Percentiles rank a stretch among this genome's conserved stretches.
Evolutionary conservation across 2,888 invertebrate species (phyloP).

Genomic region (Aphidius colemani): DNA sequence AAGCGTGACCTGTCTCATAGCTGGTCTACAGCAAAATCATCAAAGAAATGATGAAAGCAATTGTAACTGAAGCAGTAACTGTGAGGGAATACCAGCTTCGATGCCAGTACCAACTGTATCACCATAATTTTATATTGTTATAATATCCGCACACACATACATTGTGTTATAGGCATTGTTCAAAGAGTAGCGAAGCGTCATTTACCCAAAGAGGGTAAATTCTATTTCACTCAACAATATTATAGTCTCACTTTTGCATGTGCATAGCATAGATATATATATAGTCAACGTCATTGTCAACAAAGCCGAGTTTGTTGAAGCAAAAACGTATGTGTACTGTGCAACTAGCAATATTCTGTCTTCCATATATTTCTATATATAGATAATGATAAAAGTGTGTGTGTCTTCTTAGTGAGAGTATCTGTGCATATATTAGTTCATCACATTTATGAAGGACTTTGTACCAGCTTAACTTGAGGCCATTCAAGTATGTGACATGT

Average conservation of each 20-base stretch:
- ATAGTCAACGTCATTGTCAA: constrained; percentile 37
- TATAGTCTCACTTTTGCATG: background rate
- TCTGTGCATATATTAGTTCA: no score
- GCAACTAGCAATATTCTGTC: constrained; percentile 12
- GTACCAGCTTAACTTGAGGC: no score
- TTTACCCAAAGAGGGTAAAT: constrained; percentile 30
- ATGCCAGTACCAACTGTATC: constrained; percentile 3
- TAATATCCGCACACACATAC: constrained; percentile 29
- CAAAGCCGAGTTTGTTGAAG: constrained; percentile 32
- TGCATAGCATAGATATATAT: constrained; percentile 23
- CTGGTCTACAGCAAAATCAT: background rate
- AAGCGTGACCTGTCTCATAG: constrained; percentile 11
- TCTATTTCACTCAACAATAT: background rate
- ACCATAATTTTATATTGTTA: constrained; percentile 7
- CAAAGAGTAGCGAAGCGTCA: constrained; percentile 38
- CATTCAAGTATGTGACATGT: no score
- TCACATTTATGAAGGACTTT: no score
- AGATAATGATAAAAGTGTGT: background rate
- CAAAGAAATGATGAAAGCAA: no score
- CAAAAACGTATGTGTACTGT: constrained; percentile 22
- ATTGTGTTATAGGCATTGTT: constrained; percentile 42
- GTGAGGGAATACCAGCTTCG: no score
- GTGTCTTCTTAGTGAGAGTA: no score
- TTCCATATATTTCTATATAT: constrained; percentile 7
- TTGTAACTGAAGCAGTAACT: no score